Evolutionary conservation across 2,113 vertebrate genomes (phyloP), one percentile per base, ranked within the genome.

Genomic region (Peromyscus polionotus): DNA sequence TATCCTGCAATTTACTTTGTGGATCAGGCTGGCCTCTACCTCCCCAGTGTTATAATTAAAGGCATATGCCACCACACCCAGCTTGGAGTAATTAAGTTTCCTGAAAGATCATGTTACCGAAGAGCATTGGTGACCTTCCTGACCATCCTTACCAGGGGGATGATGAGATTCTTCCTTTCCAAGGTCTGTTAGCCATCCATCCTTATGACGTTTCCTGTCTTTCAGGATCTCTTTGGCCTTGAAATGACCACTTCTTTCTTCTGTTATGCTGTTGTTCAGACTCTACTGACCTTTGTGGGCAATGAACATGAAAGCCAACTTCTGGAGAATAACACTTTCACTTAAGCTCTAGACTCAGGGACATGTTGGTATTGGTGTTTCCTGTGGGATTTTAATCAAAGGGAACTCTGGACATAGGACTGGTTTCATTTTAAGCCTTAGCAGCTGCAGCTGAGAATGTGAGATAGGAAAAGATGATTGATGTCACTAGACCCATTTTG

Each of bases 361-460:
- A 39, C 20, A 39, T 94, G 72, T 95, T 94, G 72, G 83, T 96
- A 85, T 67, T 79, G 28, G 31, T 92, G n/a, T 12, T 93, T 65
- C 94, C 33, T 67, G 19, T 91, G 91, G 39, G 12, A 63, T 95
- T 96, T 95, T 92, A 86, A 96, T 94, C 75, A 95, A 93, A 94
- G 88, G 70, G 88, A 86, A 89, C 54, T 54, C 75, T 88, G 81
- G 59, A 57, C 45, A 12, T 67, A 91, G 77, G 7, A 72, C 88
- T 92, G 77, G 59, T 88, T 39, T 79, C 26, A 4, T 88, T 88
- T 92, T 93, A 94, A 75, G 65, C 57, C 51, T 88, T 93, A 75
- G 45, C 42, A 91, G 79, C 85, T 84, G 24, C 42, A 57, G 4
- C 72, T 67, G 61, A 96, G 93, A 96, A 73, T 54, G 14, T 42